phyloP scores from a whole-genome alignment of 2,113 vertebrate genomes.

The Megaceryle torquata region DNA sequence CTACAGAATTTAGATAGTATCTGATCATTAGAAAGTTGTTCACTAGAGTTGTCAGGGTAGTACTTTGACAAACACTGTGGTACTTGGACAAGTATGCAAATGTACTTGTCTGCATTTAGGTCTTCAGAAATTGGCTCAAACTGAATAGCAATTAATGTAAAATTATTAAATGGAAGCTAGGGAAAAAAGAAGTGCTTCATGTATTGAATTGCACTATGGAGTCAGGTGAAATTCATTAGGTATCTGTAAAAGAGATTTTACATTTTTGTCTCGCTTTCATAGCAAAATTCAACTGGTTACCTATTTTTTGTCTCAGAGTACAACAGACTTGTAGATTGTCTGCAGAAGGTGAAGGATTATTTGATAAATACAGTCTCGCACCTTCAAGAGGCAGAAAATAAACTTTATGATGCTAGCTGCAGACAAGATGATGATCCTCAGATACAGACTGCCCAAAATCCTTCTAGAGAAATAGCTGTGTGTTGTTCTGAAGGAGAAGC shows the following conservation, averaged over 20 bases:
- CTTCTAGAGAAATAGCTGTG: neutral
- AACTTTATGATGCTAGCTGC: slow-evolving; percentile 7
- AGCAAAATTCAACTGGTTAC: neutral
- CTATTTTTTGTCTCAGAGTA: slow-evolving; percentile 38
- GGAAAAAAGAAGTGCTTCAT: neutral
- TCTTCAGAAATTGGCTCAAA: neutral
- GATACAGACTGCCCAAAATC: slow-evolving; percentile 13
- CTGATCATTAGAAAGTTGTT: neutral
- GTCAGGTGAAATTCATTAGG: neutral
- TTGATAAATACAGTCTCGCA: slow-evolving; percentile 49
- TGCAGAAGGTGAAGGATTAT: slow-evolving; percentile 51
- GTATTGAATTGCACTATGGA: neutral
- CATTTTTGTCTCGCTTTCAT: neutral
- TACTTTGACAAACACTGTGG: neutral
- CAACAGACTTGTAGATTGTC: slow-evolving; percentile 27
- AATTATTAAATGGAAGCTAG: neutral
- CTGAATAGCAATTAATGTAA: neutral
- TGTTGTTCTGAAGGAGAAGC: neutral
- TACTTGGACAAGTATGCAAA: neutral
- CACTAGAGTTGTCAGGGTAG: neutral
- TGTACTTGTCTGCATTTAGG: neutral
- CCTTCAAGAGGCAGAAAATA: slow-evolving; percentile 59
- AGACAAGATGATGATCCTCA: neutral
- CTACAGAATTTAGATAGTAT: neutral
- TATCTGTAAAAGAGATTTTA: neutral